Percentiles rank a stretch among this genome's conserved stretches.
phyloP scores from a whole-genome alignment of 1,140 invertebrate species.

The Caenorhabditis briggsae region DNA sequence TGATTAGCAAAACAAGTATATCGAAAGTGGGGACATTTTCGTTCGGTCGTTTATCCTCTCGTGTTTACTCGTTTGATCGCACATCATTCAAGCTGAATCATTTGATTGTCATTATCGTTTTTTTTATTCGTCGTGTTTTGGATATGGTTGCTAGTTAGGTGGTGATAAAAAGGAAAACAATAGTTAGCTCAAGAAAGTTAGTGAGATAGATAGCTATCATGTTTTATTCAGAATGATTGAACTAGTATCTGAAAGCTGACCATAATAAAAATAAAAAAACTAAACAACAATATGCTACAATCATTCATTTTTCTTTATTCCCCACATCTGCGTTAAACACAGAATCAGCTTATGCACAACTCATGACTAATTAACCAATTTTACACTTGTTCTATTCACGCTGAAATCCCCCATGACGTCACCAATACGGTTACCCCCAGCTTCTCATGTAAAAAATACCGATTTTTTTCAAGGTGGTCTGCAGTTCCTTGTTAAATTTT shows the following conservation, averaged over 20 bases:
- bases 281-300: too few relatives aligned
- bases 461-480: slow-evolving; percentile 4
- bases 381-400: too few relatives aligned
- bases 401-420: background rate
- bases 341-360: too few relatives aligned
- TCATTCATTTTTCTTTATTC: too few relatives aligned
- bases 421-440: background rate
- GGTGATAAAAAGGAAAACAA: too few relatives aligned
- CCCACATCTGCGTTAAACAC: too few relatives aligned
- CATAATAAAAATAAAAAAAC: too few relatives aligned
- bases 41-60: slow-evolving; percentile 17
- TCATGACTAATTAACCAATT: too few relatives aligned
- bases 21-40: slow-evolving; percentile 6
- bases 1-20: slow-evolving; percentile 54
- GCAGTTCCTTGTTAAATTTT: slow-evolving; percentile 28
- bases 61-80: slow-evolving; percentile 16
- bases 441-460: background rate
- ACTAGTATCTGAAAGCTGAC: too few relatives aligned
- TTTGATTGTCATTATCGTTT: slow-evolving; percentile 15
- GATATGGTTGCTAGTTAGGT: background rate
- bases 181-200: too few relatives aligned
- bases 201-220: too few relatives aligned
- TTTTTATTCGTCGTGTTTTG: background rate
- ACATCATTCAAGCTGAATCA: slow-evolving; percentile 10
- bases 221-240: too few relatives aligned